Base-by-base conservation (phyloP, 64 coral and sea anemone species). In the Montipora cactus region DNA sequence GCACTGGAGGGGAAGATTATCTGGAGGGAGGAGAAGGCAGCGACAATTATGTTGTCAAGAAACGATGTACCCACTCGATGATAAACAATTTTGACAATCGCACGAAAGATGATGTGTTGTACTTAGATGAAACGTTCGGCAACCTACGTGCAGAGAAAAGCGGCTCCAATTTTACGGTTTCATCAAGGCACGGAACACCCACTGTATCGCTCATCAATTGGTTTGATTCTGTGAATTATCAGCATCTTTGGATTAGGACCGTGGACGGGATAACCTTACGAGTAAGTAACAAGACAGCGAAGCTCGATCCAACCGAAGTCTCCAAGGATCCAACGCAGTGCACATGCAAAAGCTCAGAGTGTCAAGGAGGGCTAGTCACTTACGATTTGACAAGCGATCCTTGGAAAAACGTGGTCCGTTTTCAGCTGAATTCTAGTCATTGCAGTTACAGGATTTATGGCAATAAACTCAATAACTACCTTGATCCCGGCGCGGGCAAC, bases 381-480 rank as follows among this genome's bases (percentile, higher is more conserved):
- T 92, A 75, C 49, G 22, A 92, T 76, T 70, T 92, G 0, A 15
- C 16, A 3, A 25, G 14, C 18, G 70, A 75, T 16, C 79, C 90
- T 57, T 92, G 90, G 90, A 70, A 74, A 59, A 11, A 92, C 12
- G 47, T 92, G 44, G 78, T 71, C 16, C 79, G 90, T 58, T 83
- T 92, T n/a, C 66, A 92, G 76, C 13, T 92, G 10, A 83, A 92
- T 57, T 92, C 90, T 1, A 92, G 90, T 48, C 46, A 75, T 12
- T 92, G 90, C 66, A 92, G 90, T 50, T 92, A 92, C 62, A 83
- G 4, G n/a, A 92, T 92, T 23, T 62, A 45, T 10, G 90, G 90
- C 20, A 92, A 92, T 58, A 45, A 59, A 16, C 68, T 92, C 2
- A 92, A 92, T 21, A 92, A 92, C 47, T 92, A 84, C 49, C 44